phyloP scores from a whole-genome alignment of 1,140 invertebrate species.

The Vollenhovia emeryi region DNA sequence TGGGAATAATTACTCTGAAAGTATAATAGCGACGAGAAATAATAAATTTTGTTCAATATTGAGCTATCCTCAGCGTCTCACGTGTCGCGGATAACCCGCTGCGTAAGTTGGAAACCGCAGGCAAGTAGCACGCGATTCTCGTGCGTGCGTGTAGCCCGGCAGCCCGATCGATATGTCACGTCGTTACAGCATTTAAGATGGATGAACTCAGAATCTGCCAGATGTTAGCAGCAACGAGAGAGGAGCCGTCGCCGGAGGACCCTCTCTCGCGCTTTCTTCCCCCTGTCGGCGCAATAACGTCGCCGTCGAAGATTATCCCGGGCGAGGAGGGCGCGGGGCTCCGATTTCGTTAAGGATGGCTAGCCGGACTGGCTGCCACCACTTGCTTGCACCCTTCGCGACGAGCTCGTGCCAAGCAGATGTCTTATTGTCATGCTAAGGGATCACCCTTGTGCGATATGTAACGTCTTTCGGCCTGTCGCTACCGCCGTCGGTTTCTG shows the following conservation, averaged over 20 bases:
- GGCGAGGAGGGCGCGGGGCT: slow-evolving; percentile 33
- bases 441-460: slow-evolving; percentile 68
- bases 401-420: slow-evolving; percentile 78
- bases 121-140: slow-evolving; percentile 1
- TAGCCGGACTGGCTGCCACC: slow-evolving; percentile 63
- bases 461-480: slow-evolving; percentile 74
- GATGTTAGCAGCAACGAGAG: slow-evolving; percentile 61
- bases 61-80: background rate
- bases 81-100: background rate
- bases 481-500: slow-evolving; percentile 64
- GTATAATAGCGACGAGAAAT: background rate
- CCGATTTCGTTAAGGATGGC: slow-evolving; percentile 74
- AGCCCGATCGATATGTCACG: slow-evolving; percentile 49
- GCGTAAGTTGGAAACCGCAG: background rate
- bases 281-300: slow-evolving; percentile 59
- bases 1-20: background rate
- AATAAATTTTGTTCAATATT: background rate
- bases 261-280: slow-evolving; percentile 55
- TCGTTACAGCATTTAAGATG: slow-evolving; percentile 59
- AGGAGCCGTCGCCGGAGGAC: background rate
- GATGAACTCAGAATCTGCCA: slow-evolving; percentile 67
- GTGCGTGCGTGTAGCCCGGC: background rate
- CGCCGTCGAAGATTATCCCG: slow-evolving; percentile 73
- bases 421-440: slow-evolving; percentile 80
- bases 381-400: slow-evolving; percentile 69